These are phyloP conservation scores for Spizaetus ornatus DNA, from an alignment of 2,113 vertebrate genomes.

Conservation along the genomic window DNA sequence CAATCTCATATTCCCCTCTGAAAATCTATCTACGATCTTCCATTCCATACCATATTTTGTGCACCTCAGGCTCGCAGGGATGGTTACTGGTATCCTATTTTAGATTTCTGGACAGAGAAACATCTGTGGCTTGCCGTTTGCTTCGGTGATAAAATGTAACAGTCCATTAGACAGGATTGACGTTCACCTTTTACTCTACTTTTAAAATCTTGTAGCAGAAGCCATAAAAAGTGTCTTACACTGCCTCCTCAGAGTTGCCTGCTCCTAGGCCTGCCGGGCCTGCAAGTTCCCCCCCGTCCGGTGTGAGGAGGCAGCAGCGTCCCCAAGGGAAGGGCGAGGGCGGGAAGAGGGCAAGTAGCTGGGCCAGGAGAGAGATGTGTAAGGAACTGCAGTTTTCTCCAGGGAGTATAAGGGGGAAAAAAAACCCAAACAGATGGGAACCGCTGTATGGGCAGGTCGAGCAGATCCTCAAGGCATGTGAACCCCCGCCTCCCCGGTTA, in stretches of 20 bases:
- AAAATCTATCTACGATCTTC: not conserved
- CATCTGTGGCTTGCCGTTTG: not conserved
- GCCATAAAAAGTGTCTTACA: not conserved
- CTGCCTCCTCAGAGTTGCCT: not conserved
- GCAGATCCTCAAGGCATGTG: not conserved
- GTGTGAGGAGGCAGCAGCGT: not conserved
- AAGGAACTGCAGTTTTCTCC: not conserved
- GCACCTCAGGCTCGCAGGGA: not conserved
- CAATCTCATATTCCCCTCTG: not conserved
- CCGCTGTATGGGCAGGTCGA: not conserved
- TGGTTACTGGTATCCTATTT: not conserved
- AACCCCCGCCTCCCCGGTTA: not conserved
- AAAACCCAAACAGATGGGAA: not conserved
- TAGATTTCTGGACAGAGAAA: not conserved
- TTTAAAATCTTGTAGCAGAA: not conserved
- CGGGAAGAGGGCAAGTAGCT: not conserved
- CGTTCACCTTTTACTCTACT: not conserved
- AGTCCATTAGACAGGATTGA: not conserved
- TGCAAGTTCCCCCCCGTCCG: not conserved
- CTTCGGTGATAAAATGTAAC: not conserved
- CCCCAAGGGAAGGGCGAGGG: not conserved
- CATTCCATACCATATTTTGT: not conserved
- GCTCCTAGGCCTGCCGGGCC: not conserved
- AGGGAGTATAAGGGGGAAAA: not conserved
- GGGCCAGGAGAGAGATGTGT: not conserved